phyloP scores from a whole-genome alignment of 1,140 invertebrate genomes.

The Piezodorus guildinii region DNA sequence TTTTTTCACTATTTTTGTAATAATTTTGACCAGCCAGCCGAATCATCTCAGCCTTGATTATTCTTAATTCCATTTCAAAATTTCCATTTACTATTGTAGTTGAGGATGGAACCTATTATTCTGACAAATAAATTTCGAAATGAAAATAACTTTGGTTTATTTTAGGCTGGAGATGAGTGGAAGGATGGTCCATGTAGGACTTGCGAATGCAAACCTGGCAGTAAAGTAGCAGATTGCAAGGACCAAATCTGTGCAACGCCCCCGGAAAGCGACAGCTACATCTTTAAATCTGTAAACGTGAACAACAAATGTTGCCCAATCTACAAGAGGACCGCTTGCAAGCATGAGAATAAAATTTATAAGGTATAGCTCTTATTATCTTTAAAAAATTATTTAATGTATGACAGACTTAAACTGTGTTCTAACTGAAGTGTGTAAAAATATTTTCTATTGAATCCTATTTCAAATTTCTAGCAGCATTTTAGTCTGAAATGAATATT shows the following conservation, averaged over 20 bases:
- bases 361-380: constrained; percentile 36
- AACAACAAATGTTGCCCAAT: constrained; percentile 49
- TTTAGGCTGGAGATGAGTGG: constrained; percentile 46
- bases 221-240: constrained; percentile 33
- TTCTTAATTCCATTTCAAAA: too few species aligned
- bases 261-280: constrained; percentile 39
- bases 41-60: too few species aligned
- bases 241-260: constrained; percentile 37
- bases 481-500: neutral
- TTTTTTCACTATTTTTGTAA: too few species aligned
- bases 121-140: too few species aligned
- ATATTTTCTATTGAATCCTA: neutral
- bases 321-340: constrained; percentile 45
- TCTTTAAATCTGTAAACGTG: constrained; percentile 38
- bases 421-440: neutral
- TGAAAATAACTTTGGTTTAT: constrained; percentile 1
- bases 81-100: too few species aligned
- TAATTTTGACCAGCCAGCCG: too few species aligned
- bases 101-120: too few species aligned
- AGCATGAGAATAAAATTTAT: constrained; percentile 40
- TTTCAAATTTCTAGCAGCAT: neutral
- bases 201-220: constrained; percentile 42
- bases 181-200: constrained; percentile 52
- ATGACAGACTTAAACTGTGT: too few species aligned
- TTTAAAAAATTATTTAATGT: too few species aligned